Base-by-base conservation (phyloP, 2,113 vertebrate genomes). In the Trogon melanurus region DNA sequence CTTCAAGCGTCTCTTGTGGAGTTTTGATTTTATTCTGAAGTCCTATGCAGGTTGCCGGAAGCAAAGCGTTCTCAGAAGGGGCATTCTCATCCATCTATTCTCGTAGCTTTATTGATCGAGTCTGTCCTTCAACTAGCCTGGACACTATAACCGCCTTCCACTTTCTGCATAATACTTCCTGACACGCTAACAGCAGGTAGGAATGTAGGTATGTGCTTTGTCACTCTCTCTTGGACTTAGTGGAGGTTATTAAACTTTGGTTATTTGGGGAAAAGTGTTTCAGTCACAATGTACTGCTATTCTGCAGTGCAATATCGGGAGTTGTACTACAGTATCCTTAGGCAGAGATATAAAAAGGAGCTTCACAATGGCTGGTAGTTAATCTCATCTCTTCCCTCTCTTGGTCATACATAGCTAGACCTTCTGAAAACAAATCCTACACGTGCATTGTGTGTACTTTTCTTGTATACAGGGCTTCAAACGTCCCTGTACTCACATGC, bases 281-380 rank as follows among this genome's bases (percentile, higher is more conserved):
- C 27, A 14, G 65, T 47, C 1, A 0, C 27, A 6, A 2, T 0
- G 15, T 23, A 5, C 27, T 58, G 60, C 13, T 61, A 36, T n/a
- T 50, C 41, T 58, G 19, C 65, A 60, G 65, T 27, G 69, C 47
- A 66, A 13, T 61, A 58, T 71, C 60, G 71, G 76, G 45, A 73
- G 47, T 2, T 80, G 47, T 69, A 11, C 58, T 23, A 7, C 47
- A 29, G 85, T 18, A 11, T 70, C 93, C 89, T 70, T 10, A 26
- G 83, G 72, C 76, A 93, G 72, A 16, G 76, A 38, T 38, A 76
- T 9, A 38, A 21, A 25, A 51, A 73, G 34, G 48, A 75, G 21
- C 57, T 36, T 51, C 16, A 3, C 54, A 6, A 0, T 25, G 62
- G 32, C 70, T 73, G 47, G 54, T 21, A 11, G 71, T 41, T 48